phyloP scores from a whole-genome alignment of 2,113 vertebrate genomes.

The Lepidothrix coronata region DNA sequence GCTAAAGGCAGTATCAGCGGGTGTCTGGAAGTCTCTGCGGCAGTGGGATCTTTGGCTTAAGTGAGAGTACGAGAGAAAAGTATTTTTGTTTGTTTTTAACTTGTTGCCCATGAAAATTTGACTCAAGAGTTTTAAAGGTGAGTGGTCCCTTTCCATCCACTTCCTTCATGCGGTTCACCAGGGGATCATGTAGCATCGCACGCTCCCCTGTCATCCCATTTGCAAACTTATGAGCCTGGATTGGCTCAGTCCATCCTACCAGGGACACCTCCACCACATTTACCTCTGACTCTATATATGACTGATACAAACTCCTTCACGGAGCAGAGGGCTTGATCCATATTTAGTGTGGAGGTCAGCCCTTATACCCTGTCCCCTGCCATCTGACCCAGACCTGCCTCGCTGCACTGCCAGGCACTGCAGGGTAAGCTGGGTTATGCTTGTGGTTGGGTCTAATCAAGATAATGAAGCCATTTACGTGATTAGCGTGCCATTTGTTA shows the following conservation, averaged over 20 bases:
- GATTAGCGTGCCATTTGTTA: neutral
- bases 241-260: neutral
- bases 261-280: neutral
- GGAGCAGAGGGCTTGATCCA: fast-evolving
- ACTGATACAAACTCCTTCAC: neutral
- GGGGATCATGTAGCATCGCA: fast-evolving
- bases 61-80: neutral
- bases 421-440: neutral
- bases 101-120: neutral
- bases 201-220: fast-evolving
- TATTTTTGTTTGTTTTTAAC: neutral
- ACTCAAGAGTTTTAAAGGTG: neutral
- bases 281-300: neutral
- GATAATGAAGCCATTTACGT: neutral
- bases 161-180: neutral
- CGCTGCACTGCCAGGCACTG: neutral
- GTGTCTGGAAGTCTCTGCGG: neutral
- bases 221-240: fast-evolving
- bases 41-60: neutral
- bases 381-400: neutral
- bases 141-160: neutral
- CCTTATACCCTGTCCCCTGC: neutral
- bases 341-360: neutral
- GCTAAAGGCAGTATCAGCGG: neutral
- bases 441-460: neutral